phyloP scores from a whole-genome alignment of 2,113 vertebrate species.

The Dolichallabes microphthalmus region DNA sequence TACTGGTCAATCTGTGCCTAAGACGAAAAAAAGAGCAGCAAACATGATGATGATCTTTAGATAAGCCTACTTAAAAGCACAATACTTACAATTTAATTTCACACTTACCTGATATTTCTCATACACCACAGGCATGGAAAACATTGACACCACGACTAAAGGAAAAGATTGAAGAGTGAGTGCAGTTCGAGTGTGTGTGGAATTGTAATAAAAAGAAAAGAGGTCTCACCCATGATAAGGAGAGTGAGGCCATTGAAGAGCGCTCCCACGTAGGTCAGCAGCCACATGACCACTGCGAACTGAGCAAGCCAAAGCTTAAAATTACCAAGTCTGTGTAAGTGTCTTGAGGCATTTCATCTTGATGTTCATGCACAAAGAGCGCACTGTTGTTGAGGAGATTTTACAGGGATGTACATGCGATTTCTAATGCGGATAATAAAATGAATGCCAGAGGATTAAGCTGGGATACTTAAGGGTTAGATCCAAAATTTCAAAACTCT shows the following conservation, averaged over 20 bases:
- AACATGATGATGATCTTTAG: not conserved
- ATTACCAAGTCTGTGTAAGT: not conserved
- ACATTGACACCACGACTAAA: conserved; percentile 96
- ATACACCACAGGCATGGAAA: conserved; percentile 96
- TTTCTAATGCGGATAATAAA: not conserved
- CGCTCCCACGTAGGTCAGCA: conserved; percentile 96
- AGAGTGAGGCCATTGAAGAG: conserved; percentile 99
- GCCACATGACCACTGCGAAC: conserved; percentile 99
- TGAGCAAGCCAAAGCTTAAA: conserved; percentile 60
- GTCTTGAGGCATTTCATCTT: not conserved
- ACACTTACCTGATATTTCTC: conserved; percentile 95
- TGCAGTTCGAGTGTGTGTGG: not conserved
- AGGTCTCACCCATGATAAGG: conserved; percentile 90
- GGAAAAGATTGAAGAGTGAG: conserved; percentile 42
- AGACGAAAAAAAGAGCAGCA: conserved; percentile 44
- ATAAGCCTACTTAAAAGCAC: not conserved
- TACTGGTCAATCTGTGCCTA: conserved; percentile 99
- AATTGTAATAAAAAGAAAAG: not conserved
- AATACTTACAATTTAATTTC: not conserved
- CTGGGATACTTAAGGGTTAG: not conserved
- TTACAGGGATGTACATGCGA: not conserved
- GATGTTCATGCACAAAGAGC: not conserved
- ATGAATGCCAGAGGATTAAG: not conserved
- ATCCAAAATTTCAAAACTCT: not conserved
- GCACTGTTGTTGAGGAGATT: not conserved